These are phyloP conservation scores for Chrysina gloriosa DNA, from an alignment of 2,888 invertebrate genomes.

Conservation along the genomic window DNA sequence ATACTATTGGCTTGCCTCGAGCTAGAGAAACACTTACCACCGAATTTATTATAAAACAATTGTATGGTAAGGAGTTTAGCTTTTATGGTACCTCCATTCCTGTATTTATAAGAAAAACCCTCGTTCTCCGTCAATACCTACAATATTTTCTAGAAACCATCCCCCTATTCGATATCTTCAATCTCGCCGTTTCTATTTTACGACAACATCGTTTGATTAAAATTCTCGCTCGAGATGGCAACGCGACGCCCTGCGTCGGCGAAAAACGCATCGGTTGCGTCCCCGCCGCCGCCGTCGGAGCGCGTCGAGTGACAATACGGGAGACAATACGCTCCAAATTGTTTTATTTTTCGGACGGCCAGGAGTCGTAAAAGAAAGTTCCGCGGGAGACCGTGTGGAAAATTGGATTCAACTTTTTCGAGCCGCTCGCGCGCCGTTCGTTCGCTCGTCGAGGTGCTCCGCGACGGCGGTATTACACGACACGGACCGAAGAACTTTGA, in stretches of 20 bases:
- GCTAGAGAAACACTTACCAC: too few relatives aligned
- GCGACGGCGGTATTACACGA: constrained; percentile 26
- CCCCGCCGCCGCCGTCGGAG: constrained; percentile 26
- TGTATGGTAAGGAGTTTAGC: too few relatives aligned
- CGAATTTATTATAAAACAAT: too few relatives aligned
- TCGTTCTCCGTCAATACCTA: background rate
- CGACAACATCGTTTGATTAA: constrained; percentile 22
- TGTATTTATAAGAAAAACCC: background rate
- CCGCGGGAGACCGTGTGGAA: constrained; percentile 60
- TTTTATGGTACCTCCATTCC: too few relatives aligned
- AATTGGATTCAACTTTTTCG: constrained; percentile 61
- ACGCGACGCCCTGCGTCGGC: constrained; percentile 10
- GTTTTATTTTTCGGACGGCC: constrained; percentile 58
- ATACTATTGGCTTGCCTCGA: too few relatives aligned
- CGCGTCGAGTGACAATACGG: constrained; percentile 49
- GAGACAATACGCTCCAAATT: constrained; percentile 61
- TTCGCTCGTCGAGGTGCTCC: constrained; percentile 1
- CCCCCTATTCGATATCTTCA: background rate
- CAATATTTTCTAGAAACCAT: constrained; percentile 2
- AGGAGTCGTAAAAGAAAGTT: constrained; percentile 60
- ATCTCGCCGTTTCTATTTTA: background rate
- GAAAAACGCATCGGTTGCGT: background rate
- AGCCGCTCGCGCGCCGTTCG: constrained; percentile 19
- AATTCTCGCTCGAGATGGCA: constrained; percentile 14
- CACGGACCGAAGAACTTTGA: constrained; percentile 33